phyloP scores from a whole-genome alignment of 1,140 invertebrate genomes.

The Tetragnatha versicolor region DNA sequence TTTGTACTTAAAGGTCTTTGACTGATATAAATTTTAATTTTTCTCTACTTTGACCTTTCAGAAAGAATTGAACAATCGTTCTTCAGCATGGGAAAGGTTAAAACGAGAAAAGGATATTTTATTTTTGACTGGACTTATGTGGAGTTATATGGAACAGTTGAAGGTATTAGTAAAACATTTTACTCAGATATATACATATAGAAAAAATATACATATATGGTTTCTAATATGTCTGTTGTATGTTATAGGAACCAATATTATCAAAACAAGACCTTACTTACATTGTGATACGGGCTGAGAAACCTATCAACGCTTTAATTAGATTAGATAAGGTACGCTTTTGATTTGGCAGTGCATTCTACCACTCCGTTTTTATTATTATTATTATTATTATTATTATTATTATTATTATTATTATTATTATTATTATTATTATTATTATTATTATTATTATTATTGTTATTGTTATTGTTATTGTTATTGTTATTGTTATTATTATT shows the following conservation, averaged over 20 bases:
- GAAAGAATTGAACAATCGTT: constrained; percentile 57
- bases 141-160: constrained; percentile 57
- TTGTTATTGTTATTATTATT: too few relatives aligned
- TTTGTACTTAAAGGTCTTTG: too few relatives aligned
- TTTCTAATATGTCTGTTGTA: background rate
- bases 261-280: constrained; percentile 73
- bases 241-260: constrained; percentile 70
- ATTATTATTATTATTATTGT: background rate
- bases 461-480: too few relatives aligned
- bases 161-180: constrained; percentile 31
- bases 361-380: too few relatives aligned
- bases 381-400: too few relatives aligned
- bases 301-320: constrained; percentile 69
- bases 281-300: constrained; percentile 68
- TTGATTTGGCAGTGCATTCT: too few relatives aligned
- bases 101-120: constrained; percentile 55
- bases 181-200: too few relatives aligned
- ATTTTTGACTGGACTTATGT: constrained; percentile 54
- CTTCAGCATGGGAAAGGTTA: constrained; percentile 57
- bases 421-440: too few relatives aligned
- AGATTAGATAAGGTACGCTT: constrained; percentile 71
- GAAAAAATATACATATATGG: background rate
- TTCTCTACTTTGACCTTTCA: constrained; percentile 10
- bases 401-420: too few relatives aligned
- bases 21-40: too few relatives aligned